Evolutionary conservation across 2,797 vertebrate species (phyloP).

Genomic region (Hozukius guyotensis): DNA sequence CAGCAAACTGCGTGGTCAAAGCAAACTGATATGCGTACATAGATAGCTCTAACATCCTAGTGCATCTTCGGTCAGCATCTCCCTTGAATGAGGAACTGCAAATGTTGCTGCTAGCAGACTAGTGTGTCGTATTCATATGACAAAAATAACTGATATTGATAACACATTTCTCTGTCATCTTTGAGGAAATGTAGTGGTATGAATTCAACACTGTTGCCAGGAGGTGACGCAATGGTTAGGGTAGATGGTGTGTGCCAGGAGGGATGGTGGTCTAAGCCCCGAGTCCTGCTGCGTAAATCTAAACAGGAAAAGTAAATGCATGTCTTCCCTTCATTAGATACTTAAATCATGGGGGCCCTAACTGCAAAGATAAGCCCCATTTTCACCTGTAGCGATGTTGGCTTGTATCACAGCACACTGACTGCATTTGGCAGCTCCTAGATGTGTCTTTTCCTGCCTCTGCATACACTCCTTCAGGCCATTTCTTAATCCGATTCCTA

Average conservation of each 20-base stretch:
- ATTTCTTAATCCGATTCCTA: not conserved
- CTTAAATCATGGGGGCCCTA: not conserved
- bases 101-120: not conserved
- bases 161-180: not conserved
- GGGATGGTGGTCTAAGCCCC: not conserved
- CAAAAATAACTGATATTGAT: not conserved
- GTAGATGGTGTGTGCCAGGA: not conserved
- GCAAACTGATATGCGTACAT: not conserved
- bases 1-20: not conserved
- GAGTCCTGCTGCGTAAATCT: not conserved
- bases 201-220: not conserved
- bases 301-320: not conserved
- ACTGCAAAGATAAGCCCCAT: not conserved
- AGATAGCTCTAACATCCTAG: not conserved
- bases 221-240: not conserved
- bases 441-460: not conserved
- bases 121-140: not conserved
- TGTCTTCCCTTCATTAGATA: not conserved
- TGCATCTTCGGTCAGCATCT: not conserved
- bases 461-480: not conserved
- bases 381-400: not conserved
- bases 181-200: not conserved
- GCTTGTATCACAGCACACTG: not conserved
- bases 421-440: not conserved
- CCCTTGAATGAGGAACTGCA: not conserved